Evolutionary conservation across 2,113 vertebrate species (phyloP).

Genomic region (Serilophus lunatus): DNA sequence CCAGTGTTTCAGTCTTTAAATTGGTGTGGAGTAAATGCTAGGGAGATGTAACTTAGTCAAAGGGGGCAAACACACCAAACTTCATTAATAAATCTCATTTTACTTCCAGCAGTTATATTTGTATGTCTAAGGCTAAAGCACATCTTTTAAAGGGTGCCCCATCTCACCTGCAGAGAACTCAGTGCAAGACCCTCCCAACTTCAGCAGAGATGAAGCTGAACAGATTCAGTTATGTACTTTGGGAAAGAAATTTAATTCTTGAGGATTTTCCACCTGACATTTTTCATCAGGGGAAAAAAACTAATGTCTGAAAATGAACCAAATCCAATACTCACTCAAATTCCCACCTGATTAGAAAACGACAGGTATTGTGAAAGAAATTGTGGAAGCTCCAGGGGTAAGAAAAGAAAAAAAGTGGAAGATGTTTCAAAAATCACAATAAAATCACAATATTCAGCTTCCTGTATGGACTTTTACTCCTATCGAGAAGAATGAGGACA

Average conservation of each 20-base stretch:
- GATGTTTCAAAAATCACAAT: not conserved
- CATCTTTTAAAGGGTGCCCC: not conserved
- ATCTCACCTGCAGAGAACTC: not conserved
- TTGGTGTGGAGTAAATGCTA: not conserved
- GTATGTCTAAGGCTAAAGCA: not conserved
- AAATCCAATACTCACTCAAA: not conserved
- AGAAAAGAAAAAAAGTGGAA: not conserved
- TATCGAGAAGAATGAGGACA: not conserved
- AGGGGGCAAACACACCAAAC: fast-evolving
- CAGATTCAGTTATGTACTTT: fast-evolving
- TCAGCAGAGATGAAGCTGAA: not conserved
- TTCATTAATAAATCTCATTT: not conserved
- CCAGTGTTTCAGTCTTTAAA: not conserved
- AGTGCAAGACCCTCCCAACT: not conserved
- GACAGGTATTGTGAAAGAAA: not conserved
- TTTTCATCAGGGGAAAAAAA: not conserved
- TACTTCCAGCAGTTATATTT: not conserved
- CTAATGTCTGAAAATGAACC: not conserved
- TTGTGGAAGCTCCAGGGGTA: not conserved
- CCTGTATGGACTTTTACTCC: not conserved
- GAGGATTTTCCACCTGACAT: not conserved
- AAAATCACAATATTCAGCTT: not conserved
- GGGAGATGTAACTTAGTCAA: not conserved
- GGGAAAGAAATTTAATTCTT: not conserved
- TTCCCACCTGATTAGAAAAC: not conserved